Evolutionary conservation across 1,140 invertebrate genomes (phyloP), one percentile per base, ranked within the genome.

Genomic region (Pogonus chalceus): DNA sequence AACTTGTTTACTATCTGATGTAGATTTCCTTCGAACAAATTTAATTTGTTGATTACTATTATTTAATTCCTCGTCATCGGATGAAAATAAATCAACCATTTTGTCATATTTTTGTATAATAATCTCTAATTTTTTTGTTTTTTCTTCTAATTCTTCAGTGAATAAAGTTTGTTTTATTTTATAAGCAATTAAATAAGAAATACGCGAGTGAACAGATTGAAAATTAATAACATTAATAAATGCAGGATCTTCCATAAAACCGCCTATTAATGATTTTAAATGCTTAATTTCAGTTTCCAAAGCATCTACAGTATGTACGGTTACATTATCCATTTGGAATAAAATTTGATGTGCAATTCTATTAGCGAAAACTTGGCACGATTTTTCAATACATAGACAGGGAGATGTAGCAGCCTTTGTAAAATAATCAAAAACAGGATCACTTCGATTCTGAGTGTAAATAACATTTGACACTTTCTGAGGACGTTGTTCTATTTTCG

Each of bases 311-410:
- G 69, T 65, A 10, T 66, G 65, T 20, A 64, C 67, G 39, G 67
- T 61, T 56, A 65, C 66, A 57, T 67, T 58, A 53, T 67, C 62
- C 37, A 53, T 69, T 69, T 31, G 65, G 59, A 58, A 68, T 56
- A 63, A 51, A 23, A 63, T 55, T 52, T 62, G 58, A 52, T 78
- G 76, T 0, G 75, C 72, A 56, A 83, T 77, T 23, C 81, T 70
- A 61, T 80, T 82, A 0, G 80, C 80, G 56, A 83, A 83, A 1
- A 83, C 81, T 66, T 82, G 77, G 57, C 80, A 77, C 0, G 79
- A 80, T 54, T 81, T 75, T 60, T 84, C 82, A 49, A 83, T 77
- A 61, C 78, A 82, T 2, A 81, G 62, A 35, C 80, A 69, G 4
- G 79, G 78, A 52, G 70, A 74, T 20, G 73, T 71, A 0, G 69